Evolutionary conservation across 2,888 invertebrate species (phyloP), one percentile per base, ranked within the genome.

Genomic region (Amphipyra berbera): DNA sequence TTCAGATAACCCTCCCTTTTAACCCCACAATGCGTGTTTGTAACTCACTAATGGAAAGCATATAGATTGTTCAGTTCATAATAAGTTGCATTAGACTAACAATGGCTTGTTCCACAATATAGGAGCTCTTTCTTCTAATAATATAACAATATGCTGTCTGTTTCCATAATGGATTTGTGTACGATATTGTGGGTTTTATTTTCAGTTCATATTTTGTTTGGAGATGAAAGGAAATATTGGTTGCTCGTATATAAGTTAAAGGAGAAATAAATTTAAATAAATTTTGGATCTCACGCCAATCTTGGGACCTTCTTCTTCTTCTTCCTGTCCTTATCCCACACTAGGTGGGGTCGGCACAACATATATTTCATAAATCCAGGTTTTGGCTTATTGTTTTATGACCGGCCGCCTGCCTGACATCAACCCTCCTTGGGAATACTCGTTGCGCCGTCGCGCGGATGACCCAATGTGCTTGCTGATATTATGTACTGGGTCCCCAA

Each of bases 21-120:
- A 72, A 57, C 47, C 46, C 59, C 53, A 50, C 61, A 73, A 69
- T 54, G 55, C 49, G 41, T 57, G 54, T 50, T 61, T 59, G 49
- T 67, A 67, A 61, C 37, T 48, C 37, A 14, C 61, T 81, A 79
- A 77, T 81, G 72, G 76, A 79, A 73, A 70, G 70, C 64, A 53
- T 78, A 80, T 82, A 76, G 78, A 82, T 77, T 81, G 62, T 60
- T 46, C 47, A 60, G 61, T 46, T 65, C 76, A 86, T 84, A 85
- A 86, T 84, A 80, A 74, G 72, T 66, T 81, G 82, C 84, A 85
- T 86, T 85, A 86, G 77, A 77, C 65, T 82, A 83, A 86, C 86
- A 86, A 86, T 76, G 56, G 49, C 10, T 54, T 48, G 46, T 55
- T 73, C 59, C 62, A 73, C 63, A 61, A 74, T 57, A 70, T 64